Conservation (phyloP, 2,797 vertebrate species). For the Myoxocephalus aenaeus region DNA sequence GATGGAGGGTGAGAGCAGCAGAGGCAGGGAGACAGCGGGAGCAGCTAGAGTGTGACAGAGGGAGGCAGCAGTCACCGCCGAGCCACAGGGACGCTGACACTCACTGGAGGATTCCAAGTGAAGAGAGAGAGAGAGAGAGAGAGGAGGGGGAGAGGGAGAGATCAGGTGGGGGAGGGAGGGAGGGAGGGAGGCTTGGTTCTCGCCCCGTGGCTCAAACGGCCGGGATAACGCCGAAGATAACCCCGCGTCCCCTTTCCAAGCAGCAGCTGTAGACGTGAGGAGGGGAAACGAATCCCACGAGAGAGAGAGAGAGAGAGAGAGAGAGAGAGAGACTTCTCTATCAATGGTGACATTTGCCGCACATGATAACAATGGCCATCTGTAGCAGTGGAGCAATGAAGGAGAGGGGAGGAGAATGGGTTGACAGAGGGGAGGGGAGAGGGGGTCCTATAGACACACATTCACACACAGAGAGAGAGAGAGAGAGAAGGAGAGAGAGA, state of each 20-base stretch:
- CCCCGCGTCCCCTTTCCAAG: constrained; percentile 72
- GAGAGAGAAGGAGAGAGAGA: background rate
- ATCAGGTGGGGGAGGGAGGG: constrained; percentile 30
- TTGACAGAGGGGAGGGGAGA: background rate
- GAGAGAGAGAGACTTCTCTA: constrained; percentile 86
- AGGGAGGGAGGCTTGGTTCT: constrained; percentile 60
- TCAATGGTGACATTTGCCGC: constrained; percentile 94
- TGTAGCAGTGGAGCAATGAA: constrained; percentile 79
- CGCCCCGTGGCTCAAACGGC: constrained; percentile 58
- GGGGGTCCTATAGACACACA: constrained; percentile 69
- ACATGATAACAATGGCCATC: constrained; percentile 95
- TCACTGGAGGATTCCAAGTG: constrained; percentile 88
- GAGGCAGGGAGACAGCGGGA: constrained; percentile 68
- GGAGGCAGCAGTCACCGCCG: constrained; percentile 70
- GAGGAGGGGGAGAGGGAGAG: constrained; percentile 68
- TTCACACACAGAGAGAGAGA: background rate
- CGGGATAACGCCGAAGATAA: constrained; percentile 80
- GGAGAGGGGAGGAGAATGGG: constrained; percentile 41
- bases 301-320: constrained; percentile 78
- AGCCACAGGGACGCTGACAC: constrained; percentile 88
- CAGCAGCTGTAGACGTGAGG: constrained; percentile 87
- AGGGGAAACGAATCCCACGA: constrained; percentile 83
- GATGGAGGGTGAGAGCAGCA: constrained; percentile 70
- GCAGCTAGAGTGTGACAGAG: constrained; percentile 77
- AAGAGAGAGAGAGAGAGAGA: constrained; percentile 75